Conservation (phyloP, 2,888 invertebrate genomes). For the Aspidiotus rigidus region DNA sequence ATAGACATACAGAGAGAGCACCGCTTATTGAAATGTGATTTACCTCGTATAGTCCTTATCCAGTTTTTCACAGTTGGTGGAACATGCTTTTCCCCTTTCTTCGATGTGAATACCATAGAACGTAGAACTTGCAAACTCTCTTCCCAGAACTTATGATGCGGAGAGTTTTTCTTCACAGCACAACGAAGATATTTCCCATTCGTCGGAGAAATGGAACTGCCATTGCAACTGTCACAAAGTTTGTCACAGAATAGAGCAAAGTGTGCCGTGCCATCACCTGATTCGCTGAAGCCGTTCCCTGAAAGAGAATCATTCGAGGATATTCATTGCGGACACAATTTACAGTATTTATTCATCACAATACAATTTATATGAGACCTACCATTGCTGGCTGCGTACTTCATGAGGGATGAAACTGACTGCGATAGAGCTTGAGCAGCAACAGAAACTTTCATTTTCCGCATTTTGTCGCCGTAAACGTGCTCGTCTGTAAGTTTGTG, state of each 20-base stretch:
- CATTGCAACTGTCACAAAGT: constrained; percentile 10
- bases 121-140: too few relatives aligned
- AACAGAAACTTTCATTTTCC: constrained; percentile 18
- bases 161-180: constrained; percentile 11
- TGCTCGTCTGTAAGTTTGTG: constrained; percentile 20
- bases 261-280: background rate
- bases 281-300: constrained; percentile 1
- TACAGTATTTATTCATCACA: background rate
- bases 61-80: too few relatives aligned
- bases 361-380: background rate
- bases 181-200: constrained; percentile 8
- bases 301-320: background rate
- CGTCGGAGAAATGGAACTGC: background rate
- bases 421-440: constrained; percentile 22
- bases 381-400: background rate
- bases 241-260: constrained; percentile 8
- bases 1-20: too few relatives aligned
- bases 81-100: background rate
- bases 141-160: constrained; percentile 12
- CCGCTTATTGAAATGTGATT: background rate
- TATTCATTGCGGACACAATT: background rate
- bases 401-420: constrained; percentile 8
- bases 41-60: constrained; percentile 5
- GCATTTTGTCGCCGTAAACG: background rate
- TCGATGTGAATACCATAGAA: constrained; percentile 2